Evolutionary conservation across 2,888 invertebrate species (phyloP), one percentile per base, ranked within the genome.

Genomic region (Laspeyria flexula): DNA sequence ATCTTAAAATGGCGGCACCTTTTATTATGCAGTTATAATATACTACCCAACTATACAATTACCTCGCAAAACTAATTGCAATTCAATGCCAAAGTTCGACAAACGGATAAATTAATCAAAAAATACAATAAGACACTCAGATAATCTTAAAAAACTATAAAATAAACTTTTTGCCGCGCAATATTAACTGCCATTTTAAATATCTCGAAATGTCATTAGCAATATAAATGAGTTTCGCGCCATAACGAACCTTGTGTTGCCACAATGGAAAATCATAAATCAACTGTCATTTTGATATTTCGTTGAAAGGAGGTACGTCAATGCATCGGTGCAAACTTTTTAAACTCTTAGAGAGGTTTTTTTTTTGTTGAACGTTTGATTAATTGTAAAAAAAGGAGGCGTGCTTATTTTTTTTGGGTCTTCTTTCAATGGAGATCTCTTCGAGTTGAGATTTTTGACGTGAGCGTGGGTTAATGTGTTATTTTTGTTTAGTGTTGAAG

Each of bases 281-380:
- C 89, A 90, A 72, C 79, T 83, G 89, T 88, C 89, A 88, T 71
- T 86, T 83, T 87, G 90, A 88, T 88, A 89, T 84, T n/a, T 79
- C 73, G 87, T 81, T 90, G 90, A 90, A 90, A 90, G 84, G 82
- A 86, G 81, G 81, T 73, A 72, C 85, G 83, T 89, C 88, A 88
- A 88, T 90, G 89, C 89, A 85, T 87, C 83, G 88, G 83, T 87
- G 88, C 89, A 85, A 83, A 85, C 86, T 79, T 88, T 88, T 88
- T 86, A 81, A 81, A 81, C 75, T 83, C 82, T 82, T 78, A 73
- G 69, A 74, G 70, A 60, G 55, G 51, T 54, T 60, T 76, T 70
- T 79, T 81, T 85, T 68, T 58, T 72, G 61, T 58, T n/a, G n/a
- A 57, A 57, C 55, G 60, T 79, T 81, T 88, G 88, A 88, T 89